phyloP scores from a whole-genome alignment of 2,888 invertebrate species.

The Sialis fuliginosa region DNA sequence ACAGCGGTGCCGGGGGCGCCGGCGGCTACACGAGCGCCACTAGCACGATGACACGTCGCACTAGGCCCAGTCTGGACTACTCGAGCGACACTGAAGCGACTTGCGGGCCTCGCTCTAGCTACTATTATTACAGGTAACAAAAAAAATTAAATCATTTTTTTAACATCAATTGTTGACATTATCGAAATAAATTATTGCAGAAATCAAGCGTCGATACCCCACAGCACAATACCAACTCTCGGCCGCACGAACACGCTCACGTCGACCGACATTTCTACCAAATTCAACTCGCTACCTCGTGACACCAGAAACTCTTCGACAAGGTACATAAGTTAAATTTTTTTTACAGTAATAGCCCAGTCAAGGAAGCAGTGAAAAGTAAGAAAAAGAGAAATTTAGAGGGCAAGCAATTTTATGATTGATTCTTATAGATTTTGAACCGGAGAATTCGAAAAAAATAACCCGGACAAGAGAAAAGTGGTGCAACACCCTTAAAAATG shows the following conservation, averaged over 20 bases:
- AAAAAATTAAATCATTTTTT: too few species aligned
- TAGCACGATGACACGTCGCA: conserved; percentile 49
- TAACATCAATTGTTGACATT: too few species aligned
- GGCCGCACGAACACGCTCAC: conserved; percentile 26
- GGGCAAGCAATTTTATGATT: too few species aligned
- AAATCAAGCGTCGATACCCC: conserved; percentile 24
- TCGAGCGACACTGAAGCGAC: conserved; percentile 94
- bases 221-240: conserved; percentile 26
- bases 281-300: conserved; percentile 56
- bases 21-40: conserved; percentile 26
- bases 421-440: too few species aligned
- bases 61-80: conserved; percentile 67
- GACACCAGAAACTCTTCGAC: conserved; percentile 43
- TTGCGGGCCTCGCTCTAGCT: conserved; percentile 57
- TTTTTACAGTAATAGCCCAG: too few species aligned
- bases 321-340: conserved; percentile 27
- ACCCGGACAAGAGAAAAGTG: too few species aligned
- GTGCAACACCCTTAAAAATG: too few species aligned
- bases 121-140: conserved; percentile 39
- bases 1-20: conserved; percentile 22
- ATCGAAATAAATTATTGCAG: conserved; percentile 12
- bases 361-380: too few species aligned
- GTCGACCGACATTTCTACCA: conserved; percentile 40
- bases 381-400: too few species aligned
- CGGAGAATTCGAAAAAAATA: too few species aligned